A percentile compares a stretch with the other conserved stretches of the same genome.
phyloP scores from a whole-genome alignment of 2,113 vertebrate species.

The Coturnix japonica region DNA sequence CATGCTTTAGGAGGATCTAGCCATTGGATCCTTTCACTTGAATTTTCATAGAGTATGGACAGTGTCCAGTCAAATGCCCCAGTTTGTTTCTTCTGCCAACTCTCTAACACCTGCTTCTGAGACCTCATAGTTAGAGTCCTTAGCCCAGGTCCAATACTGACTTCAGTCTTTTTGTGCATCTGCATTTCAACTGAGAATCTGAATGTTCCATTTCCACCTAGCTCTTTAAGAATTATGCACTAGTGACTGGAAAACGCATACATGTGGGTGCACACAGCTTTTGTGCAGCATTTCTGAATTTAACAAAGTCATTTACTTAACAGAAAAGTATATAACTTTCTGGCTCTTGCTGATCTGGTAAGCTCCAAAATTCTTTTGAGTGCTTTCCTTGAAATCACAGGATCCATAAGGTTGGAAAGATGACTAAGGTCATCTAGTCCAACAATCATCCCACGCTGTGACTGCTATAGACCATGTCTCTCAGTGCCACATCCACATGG shows the following conservation, averaged over 20 bases:
- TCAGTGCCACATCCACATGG: too few species aligned
- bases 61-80: neutral
- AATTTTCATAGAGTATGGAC: neutral
- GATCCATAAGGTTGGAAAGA: too few species aligned
- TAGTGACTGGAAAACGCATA: neutral
- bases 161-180: neutral
- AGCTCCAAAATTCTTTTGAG: neutral
- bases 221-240: neutral
- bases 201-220: neutral
- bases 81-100: neutral
- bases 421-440: too few species aligned
- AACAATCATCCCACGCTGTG: too few species aligned
- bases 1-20: neutral
- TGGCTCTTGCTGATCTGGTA: neutral
- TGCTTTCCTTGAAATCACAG: neutral
- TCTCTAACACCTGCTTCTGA: neutral
- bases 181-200: neutral
- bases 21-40: neutral
- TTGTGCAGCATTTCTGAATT: neutral
- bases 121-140: neutral
- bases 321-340: neutral
- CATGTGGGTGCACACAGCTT: fast-evolving
- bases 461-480: too few species aligned
- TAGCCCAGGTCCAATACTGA: neutral
- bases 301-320: neutral